Conservation (phyloP, 2,888 invertebrate species). For the Dicranocentrus wangi region DNA sequence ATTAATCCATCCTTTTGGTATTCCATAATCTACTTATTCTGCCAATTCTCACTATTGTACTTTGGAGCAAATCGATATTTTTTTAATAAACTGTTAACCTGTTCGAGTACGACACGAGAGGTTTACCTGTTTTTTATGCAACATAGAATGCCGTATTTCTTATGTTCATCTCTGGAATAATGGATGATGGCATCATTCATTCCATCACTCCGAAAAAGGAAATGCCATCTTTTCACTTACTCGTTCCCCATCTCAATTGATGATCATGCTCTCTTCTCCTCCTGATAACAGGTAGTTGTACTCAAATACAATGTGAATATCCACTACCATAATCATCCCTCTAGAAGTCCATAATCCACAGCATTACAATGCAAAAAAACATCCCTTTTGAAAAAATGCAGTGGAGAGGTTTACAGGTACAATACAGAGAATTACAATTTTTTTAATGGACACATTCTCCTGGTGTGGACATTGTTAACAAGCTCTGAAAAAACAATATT, state of each 20-base stretch:
- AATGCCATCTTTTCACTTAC: conserved; percentile 42
- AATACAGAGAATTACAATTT: conserved; percentile 25
- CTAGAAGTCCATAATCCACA: not conserved
- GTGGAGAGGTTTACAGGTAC: not conserved
- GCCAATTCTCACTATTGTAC: too few relatives aligned
- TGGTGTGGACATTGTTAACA: conserved; percentile 37
- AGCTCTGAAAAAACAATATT: conserved; percentile 49
- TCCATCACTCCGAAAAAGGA: conserved; percentile 52
- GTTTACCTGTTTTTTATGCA: too few relatives aligned
- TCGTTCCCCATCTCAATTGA: conserved; percentile 24
- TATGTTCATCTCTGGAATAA: too few relatives aligned
- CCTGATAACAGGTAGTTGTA: not conserved
- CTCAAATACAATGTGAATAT: too few relatives aligned
- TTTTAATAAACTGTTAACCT: too few relatives aligned
- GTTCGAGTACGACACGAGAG: too few relatives aligned
- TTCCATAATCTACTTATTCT: too few relatives aligned
- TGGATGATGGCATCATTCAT: too few relatives aligned
- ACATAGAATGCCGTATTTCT: too few relatives aligned
- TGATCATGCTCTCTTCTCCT: not conserved
- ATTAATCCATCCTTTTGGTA: too few relatives aligned
- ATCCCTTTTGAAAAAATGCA: not conserved
- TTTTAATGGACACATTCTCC: not conserved
- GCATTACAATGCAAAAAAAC: not conserved
- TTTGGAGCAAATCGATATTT: too few relatives aligned
- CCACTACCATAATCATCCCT: too few relatives aligned